phyloP scores from a whole-genome alignment of 2,113 vertebrate species.

The Clinocottus analis region DNA sequence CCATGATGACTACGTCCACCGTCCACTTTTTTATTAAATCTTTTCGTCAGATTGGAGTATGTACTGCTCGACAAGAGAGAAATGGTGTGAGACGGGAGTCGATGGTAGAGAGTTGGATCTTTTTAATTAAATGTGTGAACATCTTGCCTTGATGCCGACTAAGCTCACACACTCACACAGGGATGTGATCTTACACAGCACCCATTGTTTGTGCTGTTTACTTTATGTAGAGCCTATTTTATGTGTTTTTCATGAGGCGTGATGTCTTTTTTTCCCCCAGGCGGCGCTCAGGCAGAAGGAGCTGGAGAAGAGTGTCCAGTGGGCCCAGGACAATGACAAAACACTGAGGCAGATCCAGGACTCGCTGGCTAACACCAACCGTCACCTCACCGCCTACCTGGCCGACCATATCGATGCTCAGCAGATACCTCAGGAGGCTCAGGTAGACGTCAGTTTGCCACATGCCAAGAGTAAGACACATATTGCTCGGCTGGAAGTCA shows the following conservation, averaged over 20 bases:
- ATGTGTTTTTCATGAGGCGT: not conserved
- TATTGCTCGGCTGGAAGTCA: too few relatives aligned
- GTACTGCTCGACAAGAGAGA: too few relatives aligned
- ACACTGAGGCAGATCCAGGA: slow-evolving; percentile 91
- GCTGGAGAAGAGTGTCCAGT: slow-evolving; percentile 91
- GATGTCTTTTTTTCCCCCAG: slow-evolving; percentile 71
- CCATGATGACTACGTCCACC: too few relatives aligned
- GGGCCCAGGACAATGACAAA: slow-evolving; percentile 93
- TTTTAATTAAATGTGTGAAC: too few relatives aligned
- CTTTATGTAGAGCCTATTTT: not conserved
- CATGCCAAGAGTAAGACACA: too few relatives aligned
- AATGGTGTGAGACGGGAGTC: too few relatives aligned
- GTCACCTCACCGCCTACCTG: slow-evolving; percentile 89
- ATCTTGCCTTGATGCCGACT: too few relatives aligned
- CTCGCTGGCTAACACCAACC: slow-evolving; percentile 88
- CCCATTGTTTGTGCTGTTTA: not conserved
- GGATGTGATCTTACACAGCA: too few relatives aligned
- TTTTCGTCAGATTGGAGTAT: too few relatives aligned
- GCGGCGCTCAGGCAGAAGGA: slow-evolving; percentile 89
- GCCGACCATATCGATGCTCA: slow-evolving; percentile 93
- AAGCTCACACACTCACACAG: too few relatives aligned
- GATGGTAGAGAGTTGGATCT: too few relatives aligned
- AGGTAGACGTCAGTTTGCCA: slow-evolving; percentile 77
- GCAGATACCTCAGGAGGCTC: slow-evolving; percentile 96
- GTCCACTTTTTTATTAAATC: too few relatives aligned